Base-by-base conservation (phyloP, 2,888 invertebrate species). In the Perdita meconis region DNA sequence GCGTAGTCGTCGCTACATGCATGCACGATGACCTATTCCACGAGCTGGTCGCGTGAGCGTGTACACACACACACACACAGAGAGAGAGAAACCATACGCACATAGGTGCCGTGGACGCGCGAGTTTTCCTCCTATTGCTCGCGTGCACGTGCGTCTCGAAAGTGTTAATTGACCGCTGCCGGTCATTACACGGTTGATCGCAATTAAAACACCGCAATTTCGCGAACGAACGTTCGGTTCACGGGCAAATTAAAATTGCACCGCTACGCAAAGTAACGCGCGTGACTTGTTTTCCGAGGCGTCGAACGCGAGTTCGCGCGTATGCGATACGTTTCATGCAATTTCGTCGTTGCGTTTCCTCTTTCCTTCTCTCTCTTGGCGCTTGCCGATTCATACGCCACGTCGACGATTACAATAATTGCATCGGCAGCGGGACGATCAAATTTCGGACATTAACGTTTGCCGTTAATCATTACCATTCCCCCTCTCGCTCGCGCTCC, bases 161-260 rank as follows among this genome's bases (percentile, higher is more conserved):
- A 81, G 85, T 88, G 89, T 90, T 91, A 91, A 91, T 90, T 91
- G 90, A 90, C 90, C 89, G 87, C 88, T 89, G 88, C 87, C 88
- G 69, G 60, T 70, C 87, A 88, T 90, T 90, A 89, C 88, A 89
- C 87, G 88, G 84, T 83, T 86, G 87, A 89, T 88, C 85, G 88
- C 85, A 84, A 87, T 86, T 88, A 86, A 86, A 47, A 80, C 85
- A 76, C 78, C 78, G 71, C 76, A 72, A 78, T 86, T 85, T 84
- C 73, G 73, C 71, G 71, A 70, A 60, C 67, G 71, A 13, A 38
- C 71, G 66, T 70, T 68, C 82, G 70, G 42, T 59, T 73, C 81
- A 74, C 50, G 40, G 50, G 19, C 67, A 56, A 56, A 72, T 78
- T 59, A 72, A 77, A 83, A 73, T 76, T 75, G 66, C 66, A 72